phyloP scores from a whole-genome alignment of 2,113 vertebrate genomes.

The Onychostoma macrolepis region DNA sequence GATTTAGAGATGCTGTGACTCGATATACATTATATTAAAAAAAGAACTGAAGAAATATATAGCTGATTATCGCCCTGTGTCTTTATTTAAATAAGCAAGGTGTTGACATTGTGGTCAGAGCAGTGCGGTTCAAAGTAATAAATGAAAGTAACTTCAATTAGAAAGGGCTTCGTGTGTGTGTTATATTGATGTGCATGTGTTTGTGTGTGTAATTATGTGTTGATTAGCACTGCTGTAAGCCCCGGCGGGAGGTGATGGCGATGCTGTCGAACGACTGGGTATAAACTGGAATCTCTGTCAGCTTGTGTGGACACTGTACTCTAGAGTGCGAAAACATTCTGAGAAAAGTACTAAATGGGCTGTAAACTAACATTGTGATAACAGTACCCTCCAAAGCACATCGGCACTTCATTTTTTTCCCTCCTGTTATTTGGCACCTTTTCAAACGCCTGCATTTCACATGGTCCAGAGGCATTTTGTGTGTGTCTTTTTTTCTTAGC shows the following conservation, averaged over 20 bases:
- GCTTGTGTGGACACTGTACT: conserved; percentile 62
- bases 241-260: conserved; percentile 51
- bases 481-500: neutral
- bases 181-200: conserved; percentile 33
- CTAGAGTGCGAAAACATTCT: conserved; percentile 52
- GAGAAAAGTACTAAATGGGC: conserved; percentile 54
- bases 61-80: neutral
- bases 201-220: conserved; percentile 64
- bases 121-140: neutral
- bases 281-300: conserved; percentile 58
- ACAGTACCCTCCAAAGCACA: conserved; percentile 40
- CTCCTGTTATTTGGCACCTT: conserved; percentile 1
- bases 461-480: neutral
- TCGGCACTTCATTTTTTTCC: conserved; percentile 5
- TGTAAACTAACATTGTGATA: conserved; percentile 50
- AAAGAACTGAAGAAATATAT: neutral
- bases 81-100: neutral
- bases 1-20: neutral
- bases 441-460: conserved; percentile 2
- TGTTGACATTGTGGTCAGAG: neutral
- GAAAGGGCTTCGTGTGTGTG: conserved; percentile 23
- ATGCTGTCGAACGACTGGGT: conserved; percentile 33
- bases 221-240: conserved; percentile 58
- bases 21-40: neutral
- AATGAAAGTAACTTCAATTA: conserved; percentile 3